Conservation (phyloP, 2,888 invertebrate species). For the Euplagia quadripunctaria region DNA sequence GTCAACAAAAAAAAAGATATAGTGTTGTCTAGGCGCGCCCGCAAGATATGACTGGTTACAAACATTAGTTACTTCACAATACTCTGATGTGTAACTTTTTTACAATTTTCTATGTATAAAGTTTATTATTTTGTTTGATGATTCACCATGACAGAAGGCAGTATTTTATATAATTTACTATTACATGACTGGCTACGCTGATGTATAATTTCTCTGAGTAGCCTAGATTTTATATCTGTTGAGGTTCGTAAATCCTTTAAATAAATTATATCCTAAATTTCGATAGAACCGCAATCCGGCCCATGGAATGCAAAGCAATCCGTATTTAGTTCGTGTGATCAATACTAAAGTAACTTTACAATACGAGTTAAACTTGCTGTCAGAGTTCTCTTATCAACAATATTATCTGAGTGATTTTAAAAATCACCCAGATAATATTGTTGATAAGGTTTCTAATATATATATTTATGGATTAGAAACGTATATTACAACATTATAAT, state of each 20-base stretch:
- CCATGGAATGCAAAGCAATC: conserved; percentile 17
- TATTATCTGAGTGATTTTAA: no score
- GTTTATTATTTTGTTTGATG: no score
- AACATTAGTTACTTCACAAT: no score
- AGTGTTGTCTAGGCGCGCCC: no score
- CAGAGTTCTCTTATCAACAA: conserved; percentile 44
- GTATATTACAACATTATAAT: no score
- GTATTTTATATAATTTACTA: neutral
- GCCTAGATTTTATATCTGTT: neutral
- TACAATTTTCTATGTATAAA: no score
- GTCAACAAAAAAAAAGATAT: no score
- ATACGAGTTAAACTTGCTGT: conserved; percentile 44
- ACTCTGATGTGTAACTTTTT: no score
- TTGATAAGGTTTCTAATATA: no score
- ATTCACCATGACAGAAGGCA: neutral
- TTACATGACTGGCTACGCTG: neutral
- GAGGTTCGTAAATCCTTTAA: neutral
- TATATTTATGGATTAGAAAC: no score
- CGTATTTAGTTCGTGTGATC: conserved; percentile 36
- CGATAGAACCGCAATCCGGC: neutral
- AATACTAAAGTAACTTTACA: conserved; percentile 41
- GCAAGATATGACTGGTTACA: no score
- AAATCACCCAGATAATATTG: no score
- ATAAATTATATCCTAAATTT: neutral
- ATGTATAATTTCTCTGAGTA: neutral